Conservation (phyloP, 2,888 invertebrate species). For the Caenorhabditis sinica region DNA sequence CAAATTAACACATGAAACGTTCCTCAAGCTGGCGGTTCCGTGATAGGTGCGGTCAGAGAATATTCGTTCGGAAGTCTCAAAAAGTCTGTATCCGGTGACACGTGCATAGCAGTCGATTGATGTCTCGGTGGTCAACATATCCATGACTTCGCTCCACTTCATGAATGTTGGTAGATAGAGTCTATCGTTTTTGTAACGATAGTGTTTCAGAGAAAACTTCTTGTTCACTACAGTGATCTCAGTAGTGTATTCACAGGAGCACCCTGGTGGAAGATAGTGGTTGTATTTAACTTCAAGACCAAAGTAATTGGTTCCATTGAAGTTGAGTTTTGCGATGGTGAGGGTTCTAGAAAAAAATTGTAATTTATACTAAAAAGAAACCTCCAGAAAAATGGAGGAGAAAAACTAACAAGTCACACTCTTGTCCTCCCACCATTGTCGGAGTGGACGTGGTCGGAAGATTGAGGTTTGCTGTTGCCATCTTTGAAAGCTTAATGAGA, state of each 20-base stretch:
- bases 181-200: slow-evolving; percentile 25
- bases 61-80: slow-evolving; percentile 2
- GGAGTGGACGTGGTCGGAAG: slow-evolving; percentile 30
- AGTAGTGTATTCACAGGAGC: slow-evolving; percentile 25
- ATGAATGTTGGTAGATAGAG: slow-evolving; percentile 34
- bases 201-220: slow-evolving; percentile 6
- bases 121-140: slow-evolving; percentile 4
- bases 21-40: slow-evolving; percentile 2
- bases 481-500: slow-evolving; percentile 12
- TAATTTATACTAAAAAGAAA: neutral
- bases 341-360: slow-evolving; percentile 3
- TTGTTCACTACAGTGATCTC: slow-evolving; percentile 35
- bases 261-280: slow-evolving; percentile 17
- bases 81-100: slow-evolving; percentile 3
- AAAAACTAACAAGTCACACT: slow-evolving; percentile 36
- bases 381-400: neutral
- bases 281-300: slow-evolving; percentile 38
- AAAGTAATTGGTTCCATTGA: slow-evolving; percentile 28
- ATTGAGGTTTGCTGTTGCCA: slow-evolving; percentile 30
- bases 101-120: slow-evolving; percentile 22
- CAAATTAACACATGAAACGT: slow-evolving; percentile 6
- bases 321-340: slow-evolving; percentile 24
- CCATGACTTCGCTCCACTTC: slow-evolving; percentile 16
- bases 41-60: slow-evolving; percentile 7
- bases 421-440: slow-evolving; percentile 30